Conservation (phyloP, 92 coral and sea anemone genomes). For the Palythoa grandis region DNA sequence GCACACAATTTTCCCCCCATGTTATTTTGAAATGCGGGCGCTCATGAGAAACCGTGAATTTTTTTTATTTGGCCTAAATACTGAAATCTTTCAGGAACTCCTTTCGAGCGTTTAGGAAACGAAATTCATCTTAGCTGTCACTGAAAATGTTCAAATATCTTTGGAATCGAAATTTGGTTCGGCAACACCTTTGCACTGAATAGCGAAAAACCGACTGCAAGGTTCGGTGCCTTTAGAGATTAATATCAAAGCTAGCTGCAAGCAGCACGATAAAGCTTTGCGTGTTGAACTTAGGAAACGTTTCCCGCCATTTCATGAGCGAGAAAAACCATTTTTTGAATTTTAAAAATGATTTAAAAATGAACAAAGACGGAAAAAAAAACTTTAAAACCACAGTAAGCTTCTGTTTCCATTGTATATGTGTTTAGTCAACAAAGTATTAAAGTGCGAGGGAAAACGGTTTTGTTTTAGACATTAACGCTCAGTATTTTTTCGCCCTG, state of each 20-base stretch:
- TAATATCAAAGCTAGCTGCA: neutral
- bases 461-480: neutral
- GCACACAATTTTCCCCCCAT: no score
- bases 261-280: constrained; percentile 17
- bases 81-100: no score
- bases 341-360: neutral
- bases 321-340: neutral
- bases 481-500: constrained; percentile 3
- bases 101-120: no score
- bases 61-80: no score
- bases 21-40: no score
- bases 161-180: neutral
- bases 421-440: constrained; percentile 11
- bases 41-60: no score
- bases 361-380: constrained; percentile 14
- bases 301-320: constrained; percentile 24
- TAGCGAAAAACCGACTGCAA: neutral
- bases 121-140: neutral
- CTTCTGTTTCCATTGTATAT: constrained; percentile 1
- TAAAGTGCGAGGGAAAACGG: neutral
- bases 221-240: constrained; percentile 31
- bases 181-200: neutral
- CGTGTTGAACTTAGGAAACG: neutral
- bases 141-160: neutral
- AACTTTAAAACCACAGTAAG: constrained; percentile 24